Evolutionary conservation across 1,140 invertebrate genomes (phyloP).

Genomic region (Coelopa frigida): DNA sequence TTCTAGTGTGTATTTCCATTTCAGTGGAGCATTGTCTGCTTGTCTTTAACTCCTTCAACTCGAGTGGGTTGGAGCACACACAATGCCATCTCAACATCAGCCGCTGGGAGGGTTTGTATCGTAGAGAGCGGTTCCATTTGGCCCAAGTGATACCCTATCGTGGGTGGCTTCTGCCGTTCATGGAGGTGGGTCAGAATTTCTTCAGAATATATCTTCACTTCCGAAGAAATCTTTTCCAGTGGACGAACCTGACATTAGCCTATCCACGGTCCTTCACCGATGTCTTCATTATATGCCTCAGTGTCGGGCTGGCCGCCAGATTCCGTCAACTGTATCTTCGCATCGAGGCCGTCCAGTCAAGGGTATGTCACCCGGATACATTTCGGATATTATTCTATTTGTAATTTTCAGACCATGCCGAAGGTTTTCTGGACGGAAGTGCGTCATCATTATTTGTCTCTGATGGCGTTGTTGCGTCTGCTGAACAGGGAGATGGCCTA

Average conservation of each 20-base stretch:
- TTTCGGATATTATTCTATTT: constrained; percentile 46
- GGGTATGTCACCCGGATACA: constrained; percentile 50
- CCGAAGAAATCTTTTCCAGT: constrained; percentile 17
- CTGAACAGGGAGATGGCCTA: constrained; percentile 48
- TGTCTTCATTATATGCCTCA: constrained; percentile 56
- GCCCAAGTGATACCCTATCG: constrained; percentile 28
- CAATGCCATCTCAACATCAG: constrained; percentile 36
- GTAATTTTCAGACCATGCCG: constrained; percentile 49
- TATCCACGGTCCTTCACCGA: constrained; percentile 48
- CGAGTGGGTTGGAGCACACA: constrained; percentile 30
- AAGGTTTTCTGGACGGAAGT: constrained; percentile 51
- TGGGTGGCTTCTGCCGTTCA: constrained; percentile 25
- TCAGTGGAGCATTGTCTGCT: constrained; percentile 31
- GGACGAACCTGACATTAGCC: constrained; percentile 37
- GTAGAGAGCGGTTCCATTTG: constrained; percentile 32
- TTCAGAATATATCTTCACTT: no score
- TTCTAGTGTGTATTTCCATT: constrained; percentile 2
- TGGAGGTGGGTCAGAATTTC: constrained; percentile 19
- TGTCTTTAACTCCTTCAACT: constrained; percentile 28
- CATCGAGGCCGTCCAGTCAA: constrained; percentile 46
- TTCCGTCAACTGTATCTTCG: constrained; percentile 53
- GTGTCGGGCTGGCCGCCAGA: constrained; percentile 50
- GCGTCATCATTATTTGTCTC: constrained; percentile 50
- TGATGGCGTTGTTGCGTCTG: constrained; percentile 61
- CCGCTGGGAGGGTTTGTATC: constrained; percentile 31